These are phyloP conservation scores for Panurus biarmicus DNA, from an alignment of 2,113 vertebrate genomes.

Conservation along the genomic window DNA sequence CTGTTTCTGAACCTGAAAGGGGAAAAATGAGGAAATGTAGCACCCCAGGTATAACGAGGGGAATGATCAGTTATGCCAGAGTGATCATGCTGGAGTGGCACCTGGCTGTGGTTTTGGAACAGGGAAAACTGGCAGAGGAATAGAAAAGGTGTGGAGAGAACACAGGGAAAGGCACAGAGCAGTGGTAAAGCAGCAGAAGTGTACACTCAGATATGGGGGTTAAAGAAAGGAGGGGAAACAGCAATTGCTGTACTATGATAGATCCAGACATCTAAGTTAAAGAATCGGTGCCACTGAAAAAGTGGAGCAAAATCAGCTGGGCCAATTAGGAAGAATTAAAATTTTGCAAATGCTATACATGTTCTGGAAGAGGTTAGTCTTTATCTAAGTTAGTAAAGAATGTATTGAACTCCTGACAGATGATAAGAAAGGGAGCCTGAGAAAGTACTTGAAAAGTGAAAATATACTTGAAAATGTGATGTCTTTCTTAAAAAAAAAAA, in stretches of 20 bases:
- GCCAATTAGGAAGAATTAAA: not conserved
- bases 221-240: not conserved
- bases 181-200: not conserved
- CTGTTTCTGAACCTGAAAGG: not conserved
- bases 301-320: not conserved
- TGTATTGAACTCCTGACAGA: not conserved
- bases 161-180: not conserved
- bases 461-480: not conserved
- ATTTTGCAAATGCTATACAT: not conserved
- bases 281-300: not conserved
- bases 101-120: not conserved
- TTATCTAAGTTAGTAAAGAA: not conserved
- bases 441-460: not conserved
- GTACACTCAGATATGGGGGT: rapidly evolving
- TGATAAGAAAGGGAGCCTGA: not conserved
- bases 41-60: not conserved
- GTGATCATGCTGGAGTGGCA: not conserved
- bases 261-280: not conserved
- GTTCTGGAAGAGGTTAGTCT: not conserved
- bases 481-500: not conserved
- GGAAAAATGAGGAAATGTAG: not conserved
- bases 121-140: not conserved
- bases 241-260: not conserved
- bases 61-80: not conserved
- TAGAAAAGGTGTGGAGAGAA: not conserved